Evolutionary conservation across 2,797 vertebrate species (phyloP), one percentile per base, ranked within the genome.

Genomic region (Alca torda): DNA sequence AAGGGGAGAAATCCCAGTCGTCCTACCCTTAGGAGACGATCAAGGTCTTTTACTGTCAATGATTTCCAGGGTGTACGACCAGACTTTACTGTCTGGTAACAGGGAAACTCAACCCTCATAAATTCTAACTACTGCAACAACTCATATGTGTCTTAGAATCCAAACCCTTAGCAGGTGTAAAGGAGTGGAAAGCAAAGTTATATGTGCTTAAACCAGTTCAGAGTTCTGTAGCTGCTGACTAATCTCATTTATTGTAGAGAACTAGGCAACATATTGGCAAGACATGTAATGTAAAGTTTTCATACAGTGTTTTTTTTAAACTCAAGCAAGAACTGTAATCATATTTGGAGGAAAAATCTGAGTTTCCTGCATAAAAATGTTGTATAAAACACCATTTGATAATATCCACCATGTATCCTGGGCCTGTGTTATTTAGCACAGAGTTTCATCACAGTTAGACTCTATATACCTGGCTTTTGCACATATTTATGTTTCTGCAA

Each of bases 41-140:
- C 99, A 11, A 98, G 99, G 11, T 99, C 99, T 87, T 99, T 99
- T 76, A 99, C 99, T 2, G 98, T 98, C 97, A 98, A 95, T 43
- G 99, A 99, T 21, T 98, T 99, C 45, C 98, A 98, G 56, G 98
- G 99, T 10, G 97, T 97, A 41, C 97, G 98, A 4, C 95, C 97
- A 28, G 97, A 98, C 20, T 96, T 98, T 11, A 91, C 95, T 0
- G 93, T 97, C 77, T 99, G 99, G 98, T 97, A 98, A 84, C 96
- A 89, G 93, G 59, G 35, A 57, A 89, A 70, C 72, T 21, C 60
- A 31, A 9, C 9, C 26, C 15, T 39, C 17, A 5, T 31, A 26
- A 33, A n/a, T 16, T 69, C 48, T 50, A 43, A 19, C 41, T 53
- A 33, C 48, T 51, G 41, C 69, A 82, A 51, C 76, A 33, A 7